phyloP scores from a whole-genome alignment of 1,140 invertebrate genomes.

The Brachionus rotundiformis region DNA sequence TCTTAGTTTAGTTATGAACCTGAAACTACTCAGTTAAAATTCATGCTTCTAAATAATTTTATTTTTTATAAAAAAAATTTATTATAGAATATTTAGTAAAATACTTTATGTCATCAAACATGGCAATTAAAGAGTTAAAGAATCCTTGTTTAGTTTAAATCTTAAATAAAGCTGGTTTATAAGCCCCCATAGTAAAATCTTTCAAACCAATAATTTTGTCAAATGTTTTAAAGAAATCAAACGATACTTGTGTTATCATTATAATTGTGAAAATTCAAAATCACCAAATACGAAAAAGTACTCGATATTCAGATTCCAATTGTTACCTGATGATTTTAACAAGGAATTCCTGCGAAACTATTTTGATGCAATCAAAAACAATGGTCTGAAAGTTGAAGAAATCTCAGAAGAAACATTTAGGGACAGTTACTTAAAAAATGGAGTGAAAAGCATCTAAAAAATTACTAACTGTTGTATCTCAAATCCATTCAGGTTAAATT shows the following conservation, averaged over 20 bases:
- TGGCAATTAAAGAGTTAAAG: not conserved
- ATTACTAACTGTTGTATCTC: too few relatives aligned
- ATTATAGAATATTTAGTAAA: conserved; percentile 19
- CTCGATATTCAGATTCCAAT: not conserved
- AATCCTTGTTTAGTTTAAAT: conserved; percentile 6
- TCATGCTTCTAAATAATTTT: too few relatives aligned
- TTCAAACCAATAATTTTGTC: not conserved
- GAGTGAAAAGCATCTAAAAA: too few relatives aligned
- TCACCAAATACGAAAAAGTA: not conserved
- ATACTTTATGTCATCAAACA: conserved; percentile 1
- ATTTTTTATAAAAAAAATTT: too few relatives aligned
- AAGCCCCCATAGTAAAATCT: not conserved
- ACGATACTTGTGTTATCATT: not conserved
- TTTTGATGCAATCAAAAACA: not conserved
- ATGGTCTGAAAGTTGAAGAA: not conserved
- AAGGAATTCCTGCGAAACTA: not conserved
- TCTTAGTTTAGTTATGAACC: too few relatives aligned
- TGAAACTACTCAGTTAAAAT: too few relatives aligned
- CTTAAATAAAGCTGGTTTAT: not conserved
- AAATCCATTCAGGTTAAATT: too few relatives aligned
- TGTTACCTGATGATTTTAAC: not conserved
- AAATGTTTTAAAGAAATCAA: not conserved
- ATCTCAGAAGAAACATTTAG: not conserved
- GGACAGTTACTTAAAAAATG: not conserved
- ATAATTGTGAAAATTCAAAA: conserved; percentile 8